Evolutionary conservation across 2,113 vertebrate genomes (phyloP), one percentile per base, ranked within the genome.

Genomic region (Dasyurus viverrinus): DNA sequence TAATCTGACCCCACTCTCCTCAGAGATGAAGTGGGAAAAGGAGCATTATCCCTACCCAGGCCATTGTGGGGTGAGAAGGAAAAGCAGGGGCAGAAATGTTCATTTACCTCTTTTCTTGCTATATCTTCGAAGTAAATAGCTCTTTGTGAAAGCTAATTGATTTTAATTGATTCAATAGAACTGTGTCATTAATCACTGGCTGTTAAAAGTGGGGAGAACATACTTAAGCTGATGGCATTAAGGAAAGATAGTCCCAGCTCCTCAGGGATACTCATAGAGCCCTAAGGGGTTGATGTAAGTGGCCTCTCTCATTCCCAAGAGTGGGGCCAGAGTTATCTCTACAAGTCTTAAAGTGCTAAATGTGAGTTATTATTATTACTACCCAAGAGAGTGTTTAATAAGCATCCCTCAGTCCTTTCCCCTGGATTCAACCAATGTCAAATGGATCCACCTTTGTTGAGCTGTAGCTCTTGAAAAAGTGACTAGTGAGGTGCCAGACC

Each of bases 381-480:
- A 42, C n/a, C 68, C 68, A 84, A 42, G n/a, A 84, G 36, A 42
- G 19, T 84, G n/a, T 84, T 84, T 23, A 84, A 84, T 84, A 36
- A 84, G 11, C 68, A 42, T 42, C 19, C n/a, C 36, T n/a, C 60
- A n/a, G 4, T n/a, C 30, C 36, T 46, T 54, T 48, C 52, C 90
- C 42, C 57, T 52, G 36, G 60, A 90, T 96, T 91, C 90, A 8
- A 2, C 1, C 27, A 96, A 52, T 54, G 84, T 52, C 50, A 52
- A 52, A 52, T 52, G 50, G 27, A 57, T 5, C 23, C 8, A 1
- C 36, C 90, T 50, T 27, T 0, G 93, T 90, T 92, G 92, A 93
- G 94, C 95, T 97, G 76, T 91, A 96, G 90, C 96, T 89, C 68
- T n/a, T 94, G 94, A 95, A 42, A 42, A n/a, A 14, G 89, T 96